A percentile compares a stretch with the other conserved stretches of the same genome.
Conservation (phyloP, 2,888 invertebrate species). For the Metellina segmentata region DNA sequence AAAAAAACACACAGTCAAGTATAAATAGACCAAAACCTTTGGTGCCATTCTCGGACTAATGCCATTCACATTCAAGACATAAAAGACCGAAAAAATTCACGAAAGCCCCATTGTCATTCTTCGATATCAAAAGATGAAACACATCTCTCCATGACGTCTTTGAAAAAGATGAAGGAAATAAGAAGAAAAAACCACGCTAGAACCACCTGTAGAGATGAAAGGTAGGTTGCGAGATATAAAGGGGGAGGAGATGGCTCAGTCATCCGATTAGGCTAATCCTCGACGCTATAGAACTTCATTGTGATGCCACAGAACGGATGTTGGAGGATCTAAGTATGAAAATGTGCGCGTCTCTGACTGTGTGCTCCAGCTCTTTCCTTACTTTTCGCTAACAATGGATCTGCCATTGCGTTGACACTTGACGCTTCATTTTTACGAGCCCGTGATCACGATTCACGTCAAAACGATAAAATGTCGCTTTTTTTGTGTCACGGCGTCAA, state of each 20-base stretch:
- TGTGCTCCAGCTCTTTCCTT: constrained; percentile 11
- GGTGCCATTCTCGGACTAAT: constrained; percentile 19
- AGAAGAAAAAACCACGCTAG: constrained; percentile 16
- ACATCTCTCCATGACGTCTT: constrained; percentile 33
- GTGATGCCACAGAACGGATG: constrained; percentile 27
- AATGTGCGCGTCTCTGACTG: background rate
- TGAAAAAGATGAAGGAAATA: background rate
- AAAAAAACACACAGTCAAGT: background rate
- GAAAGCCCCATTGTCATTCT: constrained; percentile 36
- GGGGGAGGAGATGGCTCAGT: constrained; percentile 21
- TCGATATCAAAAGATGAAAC: constrained; percentile 52
- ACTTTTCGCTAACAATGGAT: background rate
- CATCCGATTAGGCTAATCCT: constrained; percentile 64
- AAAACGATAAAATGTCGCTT: no score
- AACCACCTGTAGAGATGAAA: constrained; percentile 48
- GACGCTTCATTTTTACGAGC: background rate
- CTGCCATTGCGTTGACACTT: background rate
- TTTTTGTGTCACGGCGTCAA: no score
- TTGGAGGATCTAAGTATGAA: constrained; percentile 28
- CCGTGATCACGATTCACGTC: background rate
- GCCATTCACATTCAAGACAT: constrained; percentile 1
- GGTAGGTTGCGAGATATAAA: background rate
- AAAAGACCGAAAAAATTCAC: constrained; percentile 19
- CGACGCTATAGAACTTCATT: constrained; percentile 32
- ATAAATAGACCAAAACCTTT: constrained; percentile 19